phyloP scores from a whole-genome alignment of 2,888 invertebrate genomes.

The Bruchidius siliquastri region DNA sequence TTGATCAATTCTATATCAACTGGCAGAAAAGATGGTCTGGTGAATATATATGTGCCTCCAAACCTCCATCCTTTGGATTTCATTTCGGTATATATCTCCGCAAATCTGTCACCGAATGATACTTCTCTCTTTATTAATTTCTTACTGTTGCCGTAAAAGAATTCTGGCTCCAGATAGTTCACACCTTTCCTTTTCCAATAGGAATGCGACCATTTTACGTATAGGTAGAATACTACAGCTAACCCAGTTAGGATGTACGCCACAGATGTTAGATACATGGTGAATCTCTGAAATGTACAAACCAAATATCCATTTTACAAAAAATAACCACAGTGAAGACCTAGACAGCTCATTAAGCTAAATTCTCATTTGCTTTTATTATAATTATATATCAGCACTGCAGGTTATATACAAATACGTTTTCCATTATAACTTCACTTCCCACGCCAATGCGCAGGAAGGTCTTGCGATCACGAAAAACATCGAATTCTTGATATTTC shows the following conservation, averaged over 20 bases:
- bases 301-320: too few relatives aligned
- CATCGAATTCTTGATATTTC: too few relatives aligned
- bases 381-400: too few relatives aligned
- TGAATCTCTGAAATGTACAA: not conserved
- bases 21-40: conserved; percentile 29
- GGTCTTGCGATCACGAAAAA: too few relatives aligned
- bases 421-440: too few relatives aligned
- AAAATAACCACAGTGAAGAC: too few relatives aligned
- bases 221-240: not conserved
- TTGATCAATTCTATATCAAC: conserved; percentile 31
- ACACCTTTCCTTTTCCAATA: conserved; percentile 35
- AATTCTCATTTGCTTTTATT: too few relatives aligned
- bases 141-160: conserved; percentile 33
- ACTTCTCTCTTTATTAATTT: conserved; percentile 19
- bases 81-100: conserved; percentile 1
- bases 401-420: too few relatives aligned
- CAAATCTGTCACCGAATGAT: conserved; percentile 13
- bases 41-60: conserved; percentile 41
- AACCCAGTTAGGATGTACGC: not conserved
- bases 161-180: conserved; percentile 26
- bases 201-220: conserved; percentile 14
- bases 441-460: too few relatives aligned
- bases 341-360: too few relatives aligned
- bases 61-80: conserved; percentile 14
- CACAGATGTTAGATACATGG: not conserved